These are phyloP conservation scores for Rattus rattus DNA, from an alignment of 2,113 vertebrate species.

Conservation along the genomic window DNA sequence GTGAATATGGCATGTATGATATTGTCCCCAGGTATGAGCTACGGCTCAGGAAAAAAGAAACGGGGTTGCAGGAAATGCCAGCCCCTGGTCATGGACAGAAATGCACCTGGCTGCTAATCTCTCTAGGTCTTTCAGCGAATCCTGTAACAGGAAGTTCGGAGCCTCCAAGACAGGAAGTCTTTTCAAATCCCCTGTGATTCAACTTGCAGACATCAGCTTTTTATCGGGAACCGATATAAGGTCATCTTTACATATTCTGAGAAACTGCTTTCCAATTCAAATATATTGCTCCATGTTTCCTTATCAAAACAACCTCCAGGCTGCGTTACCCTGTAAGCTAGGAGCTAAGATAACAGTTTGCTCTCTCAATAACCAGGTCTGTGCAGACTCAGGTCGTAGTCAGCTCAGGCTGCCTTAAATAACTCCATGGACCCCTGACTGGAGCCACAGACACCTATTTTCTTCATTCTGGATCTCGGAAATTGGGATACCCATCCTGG, in stretches of 20 bases:
- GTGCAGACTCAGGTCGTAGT: not conserved
- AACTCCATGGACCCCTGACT: not conserved
- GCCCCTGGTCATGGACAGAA: not conserved
- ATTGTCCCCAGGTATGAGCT: not conserved
- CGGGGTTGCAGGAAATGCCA: not conserved
- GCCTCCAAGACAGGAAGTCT: not conserved
- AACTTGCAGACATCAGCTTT: constrained; percentile 9
- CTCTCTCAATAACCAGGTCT: not conserved
- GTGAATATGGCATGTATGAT: not conserved
- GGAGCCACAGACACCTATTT: no score
- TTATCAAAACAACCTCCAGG: constrained; percentile 15
- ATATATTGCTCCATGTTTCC: not conserved
- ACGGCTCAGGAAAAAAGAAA: not conserved
- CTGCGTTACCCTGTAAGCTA: not conserved
- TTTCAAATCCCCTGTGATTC: not conserved
- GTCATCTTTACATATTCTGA: constrained; percentile 41
- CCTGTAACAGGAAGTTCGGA: not conserved
- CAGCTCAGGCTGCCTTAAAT: not conserved
- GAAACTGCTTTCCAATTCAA: constrained; percentile 32
- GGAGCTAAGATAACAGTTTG: not conserved
- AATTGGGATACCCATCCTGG: no score
- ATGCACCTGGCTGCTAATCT: not conserved
- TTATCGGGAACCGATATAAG: constrained; percentile 21
- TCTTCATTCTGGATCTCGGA: not conserved
- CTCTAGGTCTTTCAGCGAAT: not conserved